Base-by-base conservation (phyloP, 2,797 vertebrate genomes). In the Amblyopsis hoosieri region DNA sequence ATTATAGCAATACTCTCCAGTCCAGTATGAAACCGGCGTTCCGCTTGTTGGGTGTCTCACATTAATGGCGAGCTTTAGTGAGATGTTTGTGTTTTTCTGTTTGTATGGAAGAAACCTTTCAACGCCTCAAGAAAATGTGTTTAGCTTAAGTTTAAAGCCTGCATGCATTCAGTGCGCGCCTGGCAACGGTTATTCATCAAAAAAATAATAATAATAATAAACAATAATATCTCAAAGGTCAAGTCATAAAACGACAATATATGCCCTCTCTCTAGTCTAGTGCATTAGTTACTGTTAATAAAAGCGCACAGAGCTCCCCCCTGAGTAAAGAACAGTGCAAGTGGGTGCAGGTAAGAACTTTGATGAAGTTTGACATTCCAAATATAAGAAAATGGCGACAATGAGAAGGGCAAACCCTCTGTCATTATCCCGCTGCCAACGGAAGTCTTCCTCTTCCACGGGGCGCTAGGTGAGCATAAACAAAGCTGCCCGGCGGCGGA, bases 181-280 rank as follows among this genome's bases (percentile, higher is more conserved):
- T 74, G 67, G 78, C 76, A 75, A 79, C 87, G 89, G 90, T 91
- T 90, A 91, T 93, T 92, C 87, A 92, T 93, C 91, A 93, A 90
- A 92, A 87, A 88, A 90, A 89, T 86, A 91, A 89, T 91, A 93
- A 92, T 81, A 90, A 23, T 17, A 17, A 29, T 3, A 29, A 29
- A 89, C 87, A 91, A 89, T 91, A 93, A 92, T 81, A 90, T 76
- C 78, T 93, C 88, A 94, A 93, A 93, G 92, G 92, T 93, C 92
- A 94, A 85, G 87, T 88, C 86, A 91, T 93, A 92, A 93, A 92
- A 91, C 88, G 69, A 91, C 91, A 93, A 93, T 92, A 93, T 93
- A 89, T 86, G 86, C 84, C 87, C 86, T 91, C 87, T 88, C 90
- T 86, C 84, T 77, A 57, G 85, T 82, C 80, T 72, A 57, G 71